phyloP scores from a whole-genome alignment of 2,113 vertebrate genomes.

The Oncorhynchus clarkii region DNA sequence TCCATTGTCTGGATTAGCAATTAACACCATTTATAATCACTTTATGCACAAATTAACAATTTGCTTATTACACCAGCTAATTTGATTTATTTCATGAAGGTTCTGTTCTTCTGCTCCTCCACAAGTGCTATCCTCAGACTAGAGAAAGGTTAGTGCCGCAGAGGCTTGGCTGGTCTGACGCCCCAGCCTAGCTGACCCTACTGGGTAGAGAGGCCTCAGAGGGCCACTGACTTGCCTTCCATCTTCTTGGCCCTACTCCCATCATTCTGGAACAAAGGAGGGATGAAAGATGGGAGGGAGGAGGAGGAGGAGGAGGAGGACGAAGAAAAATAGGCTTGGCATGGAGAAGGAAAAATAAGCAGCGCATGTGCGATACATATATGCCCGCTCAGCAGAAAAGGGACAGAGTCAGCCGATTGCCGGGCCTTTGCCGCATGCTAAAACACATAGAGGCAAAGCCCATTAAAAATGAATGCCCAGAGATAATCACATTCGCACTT shows the following conservation, averaged over 20 bases:
- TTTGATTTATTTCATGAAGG: conserved; percentile 33
- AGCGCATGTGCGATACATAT: conserved; percentile 69
- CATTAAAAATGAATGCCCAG: conserved; percentile 82
- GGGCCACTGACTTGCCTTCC: conserved; percentile 49
- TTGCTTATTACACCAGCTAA: conserved; percentile 25
- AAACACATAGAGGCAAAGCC: conserved; percentile 79
- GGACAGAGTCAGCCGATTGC: conserved; percentile 69
- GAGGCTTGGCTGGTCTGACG: conserved; percentile 19
- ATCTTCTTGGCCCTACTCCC: conserved; percentile 47
- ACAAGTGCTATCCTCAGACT: conserved; percentile 16
- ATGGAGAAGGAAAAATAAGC: conserved; percentile 67
- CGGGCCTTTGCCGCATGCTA: conserved; percentile 73
- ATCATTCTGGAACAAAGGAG: conserved; percentile 52
- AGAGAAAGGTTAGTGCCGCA: conserved; percentile 35
- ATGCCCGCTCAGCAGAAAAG: conserved; percentile 75
- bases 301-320: conserved; percentile 8
- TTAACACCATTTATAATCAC: neutral
- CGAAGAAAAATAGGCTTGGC: conserved; percentile 33
- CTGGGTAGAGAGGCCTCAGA: conserved; percentile 48
- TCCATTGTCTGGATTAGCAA: neutral
- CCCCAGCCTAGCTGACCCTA: conserved; percentile 41
- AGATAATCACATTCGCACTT: conserved; percentile 83
- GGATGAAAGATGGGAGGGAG: conserved; percentile 49
- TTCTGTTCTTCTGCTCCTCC: conserved; percentile 20
- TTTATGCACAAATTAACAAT: neutral